phyloP scores from a whole-genome alignment of 2,113 vertebrate species.

The Marmota flaviventris region DNA sequence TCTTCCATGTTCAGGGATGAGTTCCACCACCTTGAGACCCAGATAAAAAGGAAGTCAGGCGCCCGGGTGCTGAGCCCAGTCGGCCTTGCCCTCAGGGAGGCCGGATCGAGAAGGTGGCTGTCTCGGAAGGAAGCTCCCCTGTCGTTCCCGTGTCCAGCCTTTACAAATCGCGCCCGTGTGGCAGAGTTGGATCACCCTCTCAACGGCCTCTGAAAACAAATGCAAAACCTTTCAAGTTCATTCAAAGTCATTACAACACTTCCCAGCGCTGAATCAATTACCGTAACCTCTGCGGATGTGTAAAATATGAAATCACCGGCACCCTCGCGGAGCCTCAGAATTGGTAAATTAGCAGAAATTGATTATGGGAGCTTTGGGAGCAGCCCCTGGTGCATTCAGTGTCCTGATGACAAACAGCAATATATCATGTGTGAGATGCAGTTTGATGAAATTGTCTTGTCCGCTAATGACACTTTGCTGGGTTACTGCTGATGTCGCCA shows the following conservation, averaged over 20 bases:
- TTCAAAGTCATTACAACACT: conserved; percentile 88
- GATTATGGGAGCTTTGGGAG: conserved; percentile 85
- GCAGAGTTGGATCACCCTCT: conserved; percentile 84
- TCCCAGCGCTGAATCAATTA: conserved; percentile 87
- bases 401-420: conserved; percentile 86
- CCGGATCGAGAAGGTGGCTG: conserved; percentile 81
- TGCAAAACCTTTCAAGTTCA: conserved; percentile 90
- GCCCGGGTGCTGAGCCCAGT: conserved; percentile 27
- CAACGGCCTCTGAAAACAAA: conserved; percentile 87
- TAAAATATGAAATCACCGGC: conserved; percentile 88
- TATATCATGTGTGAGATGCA: conserved; percentile 83
- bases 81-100: conserved; percentile 73
- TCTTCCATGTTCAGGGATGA: conserved; percentile 81
- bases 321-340: conserved; percentile 75
- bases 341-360: conserved; percentile 88
- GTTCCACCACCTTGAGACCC: conserved; percentile 60
- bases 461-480: conserved; percentile 83
- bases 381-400: conserved; percentile 82
- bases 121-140: conserved; percentile 82
- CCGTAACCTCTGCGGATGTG: conserved; percentile 88
- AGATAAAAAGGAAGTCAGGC: conserved; percentile 81
- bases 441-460: conserved; percentile 86
- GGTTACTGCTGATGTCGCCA: conserved; percentile 79
- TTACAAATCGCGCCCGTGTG: conserved; percentile 86
- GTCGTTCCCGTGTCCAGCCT: conserved; percentile 84